Conservation (phyloP, 2,113 vertebrate genomes). For the Barnardius zonarius region DNA sequence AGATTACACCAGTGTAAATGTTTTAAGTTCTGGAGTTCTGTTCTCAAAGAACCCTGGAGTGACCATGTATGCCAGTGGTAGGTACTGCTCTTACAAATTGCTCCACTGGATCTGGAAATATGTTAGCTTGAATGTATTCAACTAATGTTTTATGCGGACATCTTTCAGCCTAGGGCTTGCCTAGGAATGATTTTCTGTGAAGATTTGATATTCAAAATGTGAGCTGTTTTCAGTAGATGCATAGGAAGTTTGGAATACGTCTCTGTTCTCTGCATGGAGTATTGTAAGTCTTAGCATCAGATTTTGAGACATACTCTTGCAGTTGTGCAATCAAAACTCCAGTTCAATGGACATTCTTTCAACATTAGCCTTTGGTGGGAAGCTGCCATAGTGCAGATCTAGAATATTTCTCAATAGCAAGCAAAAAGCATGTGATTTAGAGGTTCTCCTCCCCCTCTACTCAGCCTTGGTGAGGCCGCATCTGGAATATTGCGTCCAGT, state of each 20-base stretch:
- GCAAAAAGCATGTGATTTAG: background rate
- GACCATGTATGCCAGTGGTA: conserved; percentile 4
- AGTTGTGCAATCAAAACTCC: background rate
- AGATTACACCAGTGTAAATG: background rate
- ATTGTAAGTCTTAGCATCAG: background rate
- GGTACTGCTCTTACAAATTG: background rate
- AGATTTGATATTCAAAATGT: conserved; percentile 38
- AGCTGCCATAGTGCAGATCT: background rate
- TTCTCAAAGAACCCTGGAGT: conserved; percentile 8
- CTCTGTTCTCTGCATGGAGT: background rate
- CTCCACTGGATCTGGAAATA: conserved; percentile 5
- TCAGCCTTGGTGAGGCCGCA: no score
- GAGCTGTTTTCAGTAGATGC: conserved; percentile 24
- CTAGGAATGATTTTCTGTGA: conserved; percentile 28
- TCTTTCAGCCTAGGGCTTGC: conserved; percentile 57
- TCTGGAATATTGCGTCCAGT: no score
- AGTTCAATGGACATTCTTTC: background rate
- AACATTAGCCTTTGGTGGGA: background rate
- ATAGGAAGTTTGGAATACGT: background rate
- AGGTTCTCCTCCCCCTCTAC: no score
- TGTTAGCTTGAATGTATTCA: conserved; percentile 40
- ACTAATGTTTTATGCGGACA: conserved; percentile 48
- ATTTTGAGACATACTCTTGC: background rate
- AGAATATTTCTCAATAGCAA: background rate
- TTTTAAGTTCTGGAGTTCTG: background rate